Percentiles rank a stretch among this genome's conserved stretches.
phyloP scores from a whole-genome alignment of 2,113 vertebrate genomes.

The Equus quagga region DNA sequence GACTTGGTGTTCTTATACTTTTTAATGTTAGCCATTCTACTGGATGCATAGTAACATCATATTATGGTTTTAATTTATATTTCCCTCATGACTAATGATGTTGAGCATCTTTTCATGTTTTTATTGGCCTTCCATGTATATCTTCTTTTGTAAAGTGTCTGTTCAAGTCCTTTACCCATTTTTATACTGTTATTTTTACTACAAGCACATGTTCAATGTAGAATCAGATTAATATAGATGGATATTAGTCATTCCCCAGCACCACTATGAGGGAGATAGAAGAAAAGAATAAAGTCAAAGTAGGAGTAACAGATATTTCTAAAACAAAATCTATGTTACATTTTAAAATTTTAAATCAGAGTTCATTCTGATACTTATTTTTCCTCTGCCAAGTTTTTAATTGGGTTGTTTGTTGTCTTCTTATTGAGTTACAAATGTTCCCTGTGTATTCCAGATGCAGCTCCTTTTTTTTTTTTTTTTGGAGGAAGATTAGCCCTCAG shows the following conservation, averaged over 20 bases:
- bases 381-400: not conserved
- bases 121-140: not conserved
- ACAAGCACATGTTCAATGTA: not conserved
- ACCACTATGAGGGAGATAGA: not conserved
- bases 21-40: not conserved
- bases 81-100: not conserved
- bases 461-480: too few relatives aligned
- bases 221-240: not conserved
- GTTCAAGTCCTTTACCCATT: not conserved
- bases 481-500: too few relatives aligned
- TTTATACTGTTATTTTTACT: not conserved
- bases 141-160: not conserved
- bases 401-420: not conserved
- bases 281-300: conserved; percentile 21
- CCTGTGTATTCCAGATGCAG: not conserved
- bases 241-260: not conserved
- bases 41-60: not conserved
- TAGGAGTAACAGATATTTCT: not conserved
- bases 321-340: not conserved
- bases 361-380: not conserved
- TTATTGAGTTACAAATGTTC: not conserved
- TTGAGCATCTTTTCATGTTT: not conserved
- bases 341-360: not conserved
- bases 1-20: not conserved
- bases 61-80: not conserved